phyloP scores from a whole-genome alignment of 2,113 vertebrate species.

The Anser cygnoides region DNA sequence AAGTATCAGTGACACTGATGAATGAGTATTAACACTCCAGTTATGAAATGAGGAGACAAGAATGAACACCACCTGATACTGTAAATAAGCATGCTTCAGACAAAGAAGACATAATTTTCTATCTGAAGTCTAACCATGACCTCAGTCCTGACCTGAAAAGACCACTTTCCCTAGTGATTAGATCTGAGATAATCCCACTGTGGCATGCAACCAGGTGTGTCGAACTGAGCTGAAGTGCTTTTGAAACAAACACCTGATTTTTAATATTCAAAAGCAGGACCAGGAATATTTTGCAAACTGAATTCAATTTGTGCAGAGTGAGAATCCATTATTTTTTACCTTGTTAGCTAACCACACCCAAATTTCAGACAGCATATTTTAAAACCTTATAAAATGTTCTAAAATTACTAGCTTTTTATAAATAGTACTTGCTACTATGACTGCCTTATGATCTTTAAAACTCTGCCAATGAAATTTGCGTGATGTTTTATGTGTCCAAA shows the following conservation, averaged over 20 bases:
- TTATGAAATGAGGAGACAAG: slow-evolving; percentile 46
- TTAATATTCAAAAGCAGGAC: slow-evolving; percentile 41
- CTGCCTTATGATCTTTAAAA: not conserved
- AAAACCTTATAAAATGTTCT: not conserved
- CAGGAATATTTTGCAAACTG: not conserved
- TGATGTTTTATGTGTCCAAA: not conserved
- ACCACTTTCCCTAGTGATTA: slow-evolving; percentile 63
- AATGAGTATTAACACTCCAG: slow-evolving; percentile 63
- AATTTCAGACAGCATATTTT: slow-evolving; percentile 2
- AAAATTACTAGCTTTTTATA: not conserved
- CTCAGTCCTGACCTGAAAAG: slow-evolving; percentile 55
- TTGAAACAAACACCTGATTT: slow-evolving; percentile 19
- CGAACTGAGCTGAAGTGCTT: slow-evolving; percentile 44
- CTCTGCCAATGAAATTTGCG: not conserved
- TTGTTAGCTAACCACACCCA: not conserved
- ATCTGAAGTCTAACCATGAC: slow-evolving; percentile 35
- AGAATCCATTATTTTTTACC: not conserved
- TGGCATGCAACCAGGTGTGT: slow-evolving; percentile 58
- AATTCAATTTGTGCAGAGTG: not conserved
- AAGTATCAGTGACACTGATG: slow-evolving; percentile 53
- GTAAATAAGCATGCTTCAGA: slow-evolving; percentile 50
- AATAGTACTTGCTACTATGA: not conserved
- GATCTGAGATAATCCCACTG: slow-evolving; percentile 52
- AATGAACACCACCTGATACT: slow-evolving; percentile 57
- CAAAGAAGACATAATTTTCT: slow-evolving; percentile 44